Percentiles rank a stretch among this genome's conserved stretches.
Evolutionary conservation across 2,888 invertebrate genomes (phyloP).

Genomic region (Drosophila imparisetae): DNA sequence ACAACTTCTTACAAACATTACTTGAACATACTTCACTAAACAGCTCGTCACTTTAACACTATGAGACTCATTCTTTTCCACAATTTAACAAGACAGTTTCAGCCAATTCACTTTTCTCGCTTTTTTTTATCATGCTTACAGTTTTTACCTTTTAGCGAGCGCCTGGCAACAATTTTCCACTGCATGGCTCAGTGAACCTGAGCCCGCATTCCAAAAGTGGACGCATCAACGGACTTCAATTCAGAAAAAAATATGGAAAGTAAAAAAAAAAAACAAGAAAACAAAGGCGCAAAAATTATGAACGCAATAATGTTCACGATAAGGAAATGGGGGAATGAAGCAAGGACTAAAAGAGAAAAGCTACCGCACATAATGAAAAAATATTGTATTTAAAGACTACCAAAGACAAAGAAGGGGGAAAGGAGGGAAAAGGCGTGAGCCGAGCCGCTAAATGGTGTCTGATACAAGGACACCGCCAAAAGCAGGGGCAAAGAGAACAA

Average conservation of each 20-base stretch:
- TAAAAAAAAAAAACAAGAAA: background rate
- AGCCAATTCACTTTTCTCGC: background rate
- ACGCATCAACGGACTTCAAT: slow-evolving; percentile 16
- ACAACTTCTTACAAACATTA: background rate
- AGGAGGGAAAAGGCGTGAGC: background rate
- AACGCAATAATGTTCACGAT: slow-evolving; percentile 33
- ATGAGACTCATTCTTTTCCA: background rate
- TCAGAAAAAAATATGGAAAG: background rate
- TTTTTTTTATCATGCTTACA: background rate
- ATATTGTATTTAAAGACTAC: slow-evolving; percentile 29
- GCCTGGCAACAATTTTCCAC: slow-evolving; percentile 15
- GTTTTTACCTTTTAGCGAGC: slow-evolving; percentile 7
- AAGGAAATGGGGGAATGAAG: slow-evolving; percentile 10
- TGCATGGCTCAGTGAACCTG: slow-evolving; percentile 15
- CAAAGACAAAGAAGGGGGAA: slow-evolving; percentile 3
- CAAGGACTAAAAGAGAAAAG: slow-evolving; percentile 9
- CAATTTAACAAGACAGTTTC: background rate
- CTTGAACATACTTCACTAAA: background rate
- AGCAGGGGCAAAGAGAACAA: slow-evolving; percentile 25
- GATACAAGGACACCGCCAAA: slow-evolving; percentile 24
- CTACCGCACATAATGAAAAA: slow-evolving; percentile 7
- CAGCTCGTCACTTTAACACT: background rate
- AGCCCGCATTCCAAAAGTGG: slow-evolving; percentile 6
- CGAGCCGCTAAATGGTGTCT: slow-evolving; percentile 16
- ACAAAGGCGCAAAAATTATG: slow-evolving; percentile 25